Conservation (phyloP, 1,140 invertebrate species). For the Augochlora pura region DNA sequence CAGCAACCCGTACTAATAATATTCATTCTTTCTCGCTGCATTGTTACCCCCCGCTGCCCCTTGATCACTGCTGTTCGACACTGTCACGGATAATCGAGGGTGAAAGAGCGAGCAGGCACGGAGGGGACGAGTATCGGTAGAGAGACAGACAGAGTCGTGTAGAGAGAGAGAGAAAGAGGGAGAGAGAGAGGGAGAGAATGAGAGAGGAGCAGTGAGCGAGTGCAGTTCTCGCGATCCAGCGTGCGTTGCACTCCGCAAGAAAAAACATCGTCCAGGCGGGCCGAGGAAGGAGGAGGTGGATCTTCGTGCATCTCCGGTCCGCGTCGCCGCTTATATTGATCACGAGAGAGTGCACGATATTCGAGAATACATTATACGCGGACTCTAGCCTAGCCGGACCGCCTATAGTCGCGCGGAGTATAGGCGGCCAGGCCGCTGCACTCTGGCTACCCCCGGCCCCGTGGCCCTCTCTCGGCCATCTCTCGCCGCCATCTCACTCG, state of each 20-base stretch:
- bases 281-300: constrained; percentile 48
- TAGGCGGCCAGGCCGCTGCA: constrained; percentile 61
- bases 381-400: constrained; percentile 64
- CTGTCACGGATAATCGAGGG: constrained; percentile 58
- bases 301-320: constrained; percentile 74
- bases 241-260: constrained; percentile 64
- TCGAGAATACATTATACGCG: constrained; percentile 68
- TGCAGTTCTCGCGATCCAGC: constrained; percentile 62
- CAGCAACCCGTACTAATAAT: constrained; percentile 30
- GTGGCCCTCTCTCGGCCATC: background rate
- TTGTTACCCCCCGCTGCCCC: background rate
- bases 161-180: background rate
- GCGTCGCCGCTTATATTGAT: constrained; percentile 74
- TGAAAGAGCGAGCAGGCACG: constrained; percentile 27
- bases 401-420: constrained; percentile 61
- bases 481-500: background rate
- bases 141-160: background rate
- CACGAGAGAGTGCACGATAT: constrained; percentile 73
- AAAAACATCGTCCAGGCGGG: constrained; percentile 54
- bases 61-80: constrained; percentile 32
- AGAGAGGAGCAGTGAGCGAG: background rate
- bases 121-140: constrained; percentile 17
- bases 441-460: constrained; percentile 31
- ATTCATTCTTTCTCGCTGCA: constrained; percentile 34
- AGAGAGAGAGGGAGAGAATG: background rate